Evolutionary conservation across 2,888 invertebrate species (phyloP), one percentile per base, ranked within the genome.

Genomic region (Synanthedon myopaeformis): DNA sequence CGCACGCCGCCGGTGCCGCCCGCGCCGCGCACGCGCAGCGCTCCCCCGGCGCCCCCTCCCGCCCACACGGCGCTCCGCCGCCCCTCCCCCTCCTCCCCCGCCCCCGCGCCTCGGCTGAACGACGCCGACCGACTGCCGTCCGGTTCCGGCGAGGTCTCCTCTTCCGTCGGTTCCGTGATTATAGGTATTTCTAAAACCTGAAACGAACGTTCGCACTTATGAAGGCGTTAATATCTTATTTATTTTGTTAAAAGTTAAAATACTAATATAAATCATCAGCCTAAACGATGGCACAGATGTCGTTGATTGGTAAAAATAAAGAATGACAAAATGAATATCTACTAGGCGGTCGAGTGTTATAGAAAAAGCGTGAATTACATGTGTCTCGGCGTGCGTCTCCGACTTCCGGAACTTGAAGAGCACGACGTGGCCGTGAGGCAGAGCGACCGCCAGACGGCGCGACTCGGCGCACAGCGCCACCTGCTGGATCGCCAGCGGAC

Each of bases 371-470:
- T 10, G 35, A 81, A 89, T 80, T 61, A 95, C 95, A 72, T 93
- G 90, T 54, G 94, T 92, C 83, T 96, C 96, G 48, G 92, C 91
- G 72, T 91, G 92, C 64, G 92, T 91, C 81, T 99, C 99, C 59
- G 92, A 90, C 87, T 97, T 98, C 72, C 95, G 93, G 89, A 98
- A 99, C 82, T 96, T 95, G 90, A 98, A 99, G 57, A 98, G 90
- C 72, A 98, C 92, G 65, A 99, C 96, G 89, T 99, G 98, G 60
- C 95, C 94, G 71, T 96, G 94, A 56, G 96, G 93, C 53, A 97
- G 96, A 57, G 97, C 97, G 54, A 98, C 92, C 63, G 94, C 94
- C 68, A 99, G 90, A 45, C 90, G 86, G 55, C 89, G 79, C 70
- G 97, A 97, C 89, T 99, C 98, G 12, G 97, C 94, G 82, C 98